These are phyloP conservation scores for Hirtodrosophila cameraria DNA, from an alignment of 2,888 invertebrate genomes.

Conservation along the genomic window DNA sequence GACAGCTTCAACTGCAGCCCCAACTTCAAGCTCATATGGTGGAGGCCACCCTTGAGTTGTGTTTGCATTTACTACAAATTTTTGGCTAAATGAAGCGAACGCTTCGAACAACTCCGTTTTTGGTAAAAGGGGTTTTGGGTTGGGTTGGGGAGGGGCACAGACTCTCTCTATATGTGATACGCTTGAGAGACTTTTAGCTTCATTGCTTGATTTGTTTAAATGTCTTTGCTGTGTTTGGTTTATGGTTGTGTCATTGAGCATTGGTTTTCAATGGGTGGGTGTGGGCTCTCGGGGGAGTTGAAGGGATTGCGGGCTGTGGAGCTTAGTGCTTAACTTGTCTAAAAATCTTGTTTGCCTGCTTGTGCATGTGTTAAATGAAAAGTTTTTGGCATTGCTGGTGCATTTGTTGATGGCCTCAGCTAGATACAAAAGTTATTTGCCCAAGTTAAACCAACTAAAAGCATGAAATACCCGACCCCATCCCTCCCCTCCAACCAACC, in stretches of 20 bases:
- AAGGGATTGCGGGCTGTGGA: constrained; percentile 37
- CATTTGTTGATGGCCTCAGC: constrained; percentile 74
- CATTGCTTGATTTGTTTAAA: constrained; percentile 80
- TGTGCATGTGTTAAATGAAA: constrained; percentile 69
- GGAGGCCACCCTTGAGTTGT: constrained; percentile 22
- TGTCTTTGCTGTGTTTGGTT: constrained; percentile 79
- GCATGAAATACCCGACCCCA: constrained; percentile 21
- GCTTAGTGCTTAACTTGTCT: constrained; percentile 61
- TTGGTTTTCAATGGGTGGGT: constrained; percentile 22
- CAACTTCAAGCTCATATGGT: not conserved
- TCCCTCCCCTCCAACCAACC: not conserved
- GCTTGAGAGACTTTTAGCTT: constrained; percentile 75
- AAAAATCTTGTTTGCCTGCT: constrained; percentile 70
- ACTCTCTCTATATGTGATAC: constrained; percentile 56
- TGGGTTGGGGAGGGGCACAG: not conserved
- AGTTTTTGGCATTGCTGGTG: constrained; percentile 66
- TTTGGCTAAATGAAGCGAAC: constrained; percentile 72
- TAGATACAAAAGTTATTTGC: constrained; percentile 76
- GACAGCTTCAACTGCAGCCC: constrained; percentile 15
- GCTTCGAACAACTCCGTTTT: constrained; percentile 16
- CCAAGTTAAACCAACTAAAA: constrained; percentile 62
- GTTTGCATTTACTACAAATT: constrained; percentile 55
- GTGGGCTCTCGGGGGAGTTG: constrained; percentile 26
- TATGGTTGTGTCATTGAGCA: constrained; percentile 69
- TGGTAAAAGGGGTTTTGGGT: constrained; percentile 14